Conservation (phyloP, 1,140 invertebrate genomes). For the Paralvinella palmiformis region DNA sequence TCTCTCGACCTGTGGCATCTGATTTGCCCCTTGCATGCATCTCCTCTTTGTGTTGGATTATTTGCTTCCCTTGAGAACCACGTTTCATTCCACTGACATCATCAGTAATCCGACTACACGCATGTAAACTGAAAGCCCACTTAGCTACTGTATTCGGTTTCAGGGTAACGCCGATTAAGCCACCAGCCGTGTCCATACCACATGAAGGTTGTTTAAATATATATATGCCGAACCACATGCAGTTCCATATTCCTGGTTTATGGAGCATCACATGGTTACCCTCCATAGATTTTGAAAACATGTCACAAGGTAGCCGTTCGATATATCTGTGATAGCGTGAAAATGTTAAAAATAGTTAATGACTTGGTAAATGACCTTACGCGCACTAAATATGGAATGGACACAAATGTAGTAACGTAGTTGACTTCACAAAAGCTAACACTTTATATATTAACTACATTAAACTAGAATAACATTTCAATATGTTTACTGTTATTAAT, state of each 20-base stretch:
- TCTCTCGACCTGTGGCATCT: no score
- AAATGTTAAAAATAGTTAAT: no score
- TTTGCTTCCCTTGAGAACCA: background rate
- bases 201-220: background rate
- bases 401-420: no score
- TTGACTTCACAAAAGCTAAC: no score
- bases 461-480: no score
- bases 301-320: background rate
- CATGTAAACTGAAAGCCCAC: background rate
- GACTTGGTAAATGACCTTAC: no score
- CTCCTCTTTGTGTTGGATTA: background rate
- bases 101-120: background rate
- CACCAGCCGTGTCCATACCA: background rate
- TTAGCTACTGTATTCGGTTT: background rate
- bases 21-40: background rate
- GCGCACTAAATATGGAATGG: no score
- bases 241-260: background rate
- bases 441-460: no score
- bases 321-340: background rate
- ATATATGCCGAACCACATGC: background rate
- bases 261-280: background rate
- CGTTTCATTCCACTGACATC: background rate
- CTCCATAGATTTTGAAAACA: background rate
- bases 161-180: background rate
- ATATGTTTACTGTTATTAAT: no score